These are phyloP conservation scores for Onthophagus sagittarius DNA, from an alignment of 2,888 invertebrate genomes.

Conservation along the genomic window DNA sequence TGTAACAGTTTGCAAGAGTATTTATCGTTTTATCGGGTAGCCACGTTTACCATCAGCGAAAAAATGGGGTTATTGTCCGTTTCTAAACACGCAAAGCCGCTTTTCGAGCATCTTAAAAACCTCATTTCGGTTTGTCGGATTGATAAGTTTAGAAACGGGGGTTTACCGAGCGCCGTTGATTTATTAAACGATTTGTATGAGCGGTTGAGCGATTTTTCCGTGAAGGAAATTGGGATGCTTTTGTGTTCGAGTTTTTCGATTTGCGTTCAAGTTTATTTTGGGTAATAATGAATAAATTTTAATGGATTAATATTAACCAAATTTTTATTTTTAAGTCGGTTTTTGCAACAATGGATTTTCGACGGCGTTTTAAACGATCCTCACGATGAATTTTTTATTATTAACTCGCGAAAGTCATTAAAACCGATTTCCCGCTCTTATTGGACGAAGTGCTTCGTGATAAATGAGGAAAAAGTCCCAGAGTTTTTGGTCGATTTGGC, in stretches of 20 bases:
- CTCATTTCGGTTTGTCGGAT: slow-evolving; percentile 56
- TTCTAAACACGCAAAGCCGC: slow-evolving; percentile 48
- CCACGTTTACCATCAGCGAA: slow-evolving; percentile 40
- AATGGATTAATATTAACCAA: too few relatives aligned
- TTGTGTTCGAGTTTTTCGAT: slow-evolving; percentile 51
- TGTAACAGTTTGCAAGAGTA: slow-evolving; percentile 60
- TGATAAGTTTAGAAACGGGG: slow-evolving; percentile 38
- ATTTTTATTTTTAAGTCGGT: too few relatives aligned
- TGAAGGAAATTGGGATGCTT: slow-evolving; percentile 54
- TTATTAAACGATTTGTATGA: slow-evolving; percentile 64
- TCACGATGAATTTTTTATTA: slow-evolving; percentile 82
- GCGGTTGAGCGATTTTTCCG: slow-evolving; percentile 58
- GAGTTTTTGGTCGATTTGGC: slow-evolving; percentile 63
- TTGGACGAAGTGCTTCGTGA: slow-evolving; percentile 64
- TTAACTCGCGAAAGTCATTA: slow-evolving; percentile 62
- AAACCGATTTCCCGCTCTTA: slow-evolving; percentile 61
- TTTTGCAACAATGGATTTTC: slow-evolving; percentile 80
- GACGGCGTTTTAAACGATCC: slow-evolving; percentile 78
- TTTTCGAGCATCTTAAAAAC: slow-evolving; percentile 54
- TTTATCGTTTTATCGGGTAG: slow-evolving; percentile 57
- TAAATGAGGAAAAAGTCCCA: slow-evolving; percentile 57
- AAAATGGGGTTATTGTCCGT: slow-evolving; percentile 36
- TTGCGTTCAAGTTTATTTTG: slow-evolving; percentile 46
- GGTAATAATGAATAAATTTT: too few relatives aligned
- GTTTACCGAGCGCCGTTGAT: slow-evolving; percentile 52